Percentiles rank a stretch among this genome's conserved stretches.
These are phyloP conservation scores for Desmodus rotundus DNA, from an alignment of 2,113 vertebrate species.

Conservation along the genomic window DNA sequence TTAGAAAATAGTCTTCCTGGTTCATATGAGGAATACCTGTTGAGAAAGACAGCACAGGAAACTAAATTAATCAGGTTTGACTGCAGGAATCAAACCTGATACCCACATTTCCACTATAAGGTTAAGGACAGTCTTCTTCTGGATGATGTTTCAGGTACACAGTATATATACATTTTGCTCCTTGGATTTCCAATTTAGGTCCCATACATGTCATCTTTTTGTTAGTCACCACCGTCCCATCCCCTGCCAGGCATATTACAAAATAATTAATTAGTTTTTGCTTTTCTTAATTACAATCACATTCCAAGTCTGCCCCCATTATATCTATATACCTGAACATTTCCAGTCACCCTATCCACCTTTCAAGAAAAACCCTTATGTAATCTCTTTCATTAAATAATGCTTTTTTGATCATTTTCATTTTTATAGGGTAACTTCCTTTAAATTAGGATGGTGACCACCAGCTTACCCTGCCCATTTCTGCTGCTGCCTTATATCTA, in stretches of 20 bases:
- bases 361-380: slow-evolving; percentile 3
- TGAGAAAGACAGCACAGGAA: neutral
- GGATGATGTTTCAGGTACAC: neutral
- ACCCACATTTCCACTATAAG: neutral
- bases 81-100: neutral
- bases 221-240: neutral
- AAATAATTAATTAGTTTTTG: neutral
- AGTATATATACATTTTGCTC: neutral
- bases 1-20: neutral
- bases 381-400: neutral
- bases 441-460: neutral
- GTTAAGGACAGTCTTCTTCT: neutral
- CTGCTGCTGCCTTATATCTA: neutral
- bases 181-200: slow-evolving; percentile 12
- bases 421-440: slow-evolving; percentile 27
- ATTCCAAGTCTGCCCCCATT: neutral
- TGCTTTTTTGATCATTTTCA: neutral
- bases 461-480: neutral
- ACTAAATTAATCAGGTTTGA: neutral
- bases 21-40: neutral
- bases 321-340: neutral
- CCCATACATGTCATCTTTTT: neutral
- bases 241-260: neutral
- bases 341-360: neutral
- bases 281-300: neutral